Percentiles rank a stretch among this genome's conserved stretches.
These are phyloP conservation scores for Crocuta crocuta DNA, from an alignment of 2,113 vertebrate species.

Conservation along the genomic window DNA sequence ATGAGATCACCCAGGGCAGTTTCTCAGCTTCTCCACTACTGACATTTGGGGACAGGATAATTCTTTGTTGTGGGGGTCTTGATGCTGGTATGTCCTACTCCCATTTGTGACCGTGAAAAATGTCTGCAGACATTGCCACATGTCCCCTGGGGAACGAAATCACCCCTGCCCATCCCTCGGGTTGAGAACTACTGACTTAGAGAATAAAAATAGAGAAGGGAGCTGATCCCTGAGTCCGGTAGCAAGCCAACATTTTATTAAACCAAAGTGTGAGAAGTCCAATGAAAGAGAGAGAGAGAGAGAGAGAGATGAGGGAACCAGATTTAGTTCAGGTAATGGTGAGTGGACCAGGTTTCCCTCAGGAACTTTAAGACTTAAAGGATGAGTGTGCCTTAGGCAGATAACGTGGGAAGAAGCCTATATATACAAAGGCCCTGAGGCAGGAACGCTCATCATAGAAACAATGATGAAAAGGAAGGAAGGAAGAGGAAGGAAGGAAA, in stretches of 20 bases:
- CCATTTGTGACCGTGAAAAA: neutral
- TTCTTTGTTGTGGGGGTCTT: neutral
- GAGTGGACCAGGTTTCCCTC: neutral
- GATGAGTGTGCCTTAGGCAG: neutral
- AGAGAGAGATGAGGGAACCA: neutral
- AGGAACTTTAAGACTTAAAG: neutral
- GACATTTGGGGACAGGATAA: neutral
- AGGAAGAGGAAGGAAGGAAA: too few relatives aligned
- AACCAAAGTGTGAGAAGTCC: neutral
- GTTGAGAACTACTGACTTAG: neutral
- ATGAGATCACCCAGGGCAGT: neutral
- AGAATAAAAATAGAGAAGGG: neutral
- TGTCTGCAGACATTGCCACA: neutral
- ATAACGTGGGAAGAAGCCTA: neutral
- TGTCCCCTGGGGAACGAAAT: neutral
- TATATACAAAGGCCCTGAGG: neutral
- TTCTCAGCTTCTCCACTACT: neutral
- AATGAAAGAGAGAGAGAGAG: neutral
- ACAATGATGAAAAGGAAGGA: neutral
- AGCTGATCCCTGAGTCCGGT: neutral
- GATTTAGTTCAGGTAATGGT: neutral
- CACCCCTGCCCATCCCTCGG: too few relatives aligned
- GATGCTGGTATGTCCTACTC: neutral
- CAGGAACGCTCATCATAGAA: neutral
- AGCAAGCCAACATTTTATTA: neutral